Evolutionary conservation across 2,797 vertebrate genomes (phyloP).

Genomic region (Tragelaphus eurycerus): DNA sequence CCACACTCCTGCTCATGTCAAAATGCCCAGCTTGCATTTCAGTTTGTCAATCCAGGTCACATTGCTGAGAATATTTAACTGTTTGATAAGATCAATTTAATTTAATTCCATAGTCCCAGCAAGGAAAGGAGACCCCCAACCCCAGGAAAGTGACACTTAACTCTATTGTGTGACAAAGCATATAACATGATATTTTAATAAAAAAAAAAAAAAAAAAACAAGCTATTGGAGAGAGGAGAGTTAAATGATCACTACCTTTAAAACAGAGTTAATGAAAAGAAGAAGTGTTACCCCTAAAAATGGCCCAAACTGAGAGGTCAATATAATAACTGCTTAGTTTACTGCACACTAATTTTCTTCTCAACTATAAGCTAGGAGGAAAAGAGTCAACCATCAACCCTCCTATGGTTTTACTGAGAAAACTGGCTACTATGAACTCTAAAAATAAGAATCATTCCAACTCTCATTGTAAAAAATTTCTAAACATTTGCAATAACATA

Average conservation of each 20-base stretch:
- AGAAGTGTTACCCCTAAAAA: background rate
- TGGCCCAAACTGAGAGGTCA: background rate
- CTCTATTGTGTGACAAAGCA: background rate
- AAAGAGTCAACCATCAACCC: background rate
- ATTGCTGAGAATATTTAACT: background rate
- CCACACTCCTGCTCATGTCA: background rate
- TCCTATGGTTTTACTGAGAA: background rate
- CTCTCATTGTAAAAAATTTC: background rate
- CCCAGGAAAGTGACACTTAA: background rate
- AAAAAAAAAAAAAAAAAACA: background rate
- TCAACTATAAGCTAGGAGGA: background rate
- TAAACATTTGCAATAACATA: background rate
- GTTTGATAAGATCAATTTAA: background rate
- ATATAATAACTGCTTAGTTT: background rate
- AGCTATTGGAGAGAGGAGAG: background rate
- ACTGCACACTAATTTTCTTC: background rate
- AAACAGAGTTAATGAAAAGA: background rate
- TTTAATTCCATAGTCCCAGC: background rate
- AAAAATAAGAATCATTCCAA: background rate
- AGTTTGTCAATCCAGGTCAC: background rate
- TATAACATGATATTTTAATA: background rate
- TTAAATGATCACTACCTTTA: background rate
- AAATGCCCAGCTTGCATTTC: background rate
- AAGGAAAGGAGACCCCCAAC: background rate
- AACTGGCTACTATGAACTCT: background rate